Evolutionary conservation across 2,888 invertebrate genomes (phyloP).

Genomic region (Andrena marginata): DNA sequence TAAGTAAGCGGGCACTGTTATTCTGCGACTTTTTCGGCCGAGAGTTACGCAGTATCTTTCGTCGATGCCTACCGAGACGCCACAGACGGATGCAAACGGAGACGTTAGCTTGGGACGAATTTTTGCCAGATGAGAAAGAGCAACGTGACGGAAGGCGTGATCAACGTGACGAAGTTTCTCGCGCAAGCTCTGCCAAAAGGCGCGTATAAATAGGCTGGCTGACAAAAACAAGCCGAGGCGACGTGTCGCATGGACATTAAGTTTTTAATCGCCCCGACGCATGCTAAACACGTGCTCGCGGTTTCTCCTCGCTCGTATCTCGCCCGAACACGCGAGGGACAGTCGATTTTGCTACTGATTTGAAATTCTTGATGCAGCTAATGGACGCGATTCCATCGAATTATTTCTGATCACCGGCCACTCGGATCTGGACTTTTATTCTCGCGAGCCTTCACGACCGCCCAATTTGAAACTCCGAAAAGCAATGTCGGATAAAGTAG

Average conservation of each 20-base stretch:
- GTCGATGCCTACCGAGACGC: not conserved
- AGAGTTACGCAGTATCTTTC: not conserved
- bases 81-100: not conserved
- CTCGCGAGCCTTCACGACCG: no score
- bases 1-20: no score
- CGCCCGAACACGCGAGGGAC: not conserved
- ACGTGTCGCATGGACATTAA: slow-evolving; percentile 52
- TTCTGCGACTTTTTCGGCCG: not conserved
- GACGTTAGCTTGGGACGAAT: slow-evolving; percentile 8
- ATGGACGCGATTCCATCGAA: no score
- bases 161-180: slow-evolving; percentile 62
- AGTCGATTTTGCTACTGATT: no score
- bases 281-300: slow-evolving; percentile 6
- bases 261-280: slow-evolving; percentile 55
- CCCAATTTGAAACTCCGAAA: not conserved
- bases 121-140: slow-evolving; percentile 12
- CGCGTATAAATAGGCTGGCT: slow-evolving; percentile 71
- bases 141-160: slow-evolving; percentile 18
- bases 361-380: no score
- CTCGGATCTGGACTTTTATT: no score
- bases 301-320: not conserved
- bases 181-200: slow-evolving; percentile 68
- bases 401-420: no score
- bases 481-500: not conserved
- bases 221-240: slow-evolving; percentile 68